A percentile compares a stretch with the other conserved stretches of the same genome.
These are phyloP conservation scores for Paramuricea clavata DNA, from an alignment of 92 coral and sea anemone species.

Conservation along the genomic window DNA sequence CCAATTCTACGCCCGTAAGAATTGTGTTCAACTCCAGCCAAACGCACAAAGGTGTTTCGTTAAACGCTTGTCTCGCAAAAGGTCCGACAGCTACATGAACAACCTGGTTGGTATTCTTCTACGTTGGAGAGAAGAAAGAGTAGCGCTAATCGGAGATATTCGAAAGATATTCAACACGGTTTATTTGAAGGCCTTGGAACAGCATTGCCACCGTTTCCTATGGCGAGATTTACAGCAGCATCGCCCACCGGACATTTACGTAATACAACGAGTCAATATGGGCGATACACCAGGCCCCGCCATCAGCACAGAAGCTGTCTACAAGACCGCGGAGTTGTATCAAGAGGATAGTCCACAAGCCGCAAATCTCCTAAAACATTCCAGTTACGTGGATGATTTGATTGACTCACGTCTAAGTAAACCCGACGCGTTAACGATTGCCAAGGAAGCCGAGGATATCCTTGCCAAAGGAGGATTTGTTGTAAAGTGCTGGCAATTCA, in stretches of 20 bases:
- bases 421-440: conserved; percentile 48
- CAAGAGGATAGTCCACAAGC: conserved; percentile 52
- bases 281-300: conserved; percentile 71
- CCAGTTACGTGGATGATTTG: conserved; percentile 74
- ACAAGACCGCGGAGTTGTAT: conserved; percentile 69
- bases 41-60: conserved; percentile 25
- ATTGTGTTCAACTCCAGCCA: too few species aligned
- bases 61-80: conserved; percentile 56
- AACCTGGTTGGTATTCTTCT: conserved; percentile 63
- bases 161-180: conserved; percentile 61
- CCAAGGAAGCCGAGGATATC: conserved; percentile 46
- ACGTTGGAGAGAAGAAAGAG: conserved; percentile 73
- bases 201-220: conserved; percentile 58
- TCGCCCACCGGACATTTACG: conserved; percentile 53
- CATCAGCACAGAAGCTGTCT: conserved; percentile 72
- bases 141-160: conserved; percentile 61
- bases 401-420: conserved; percentile 59
- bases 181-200: conserved; percentile 48
- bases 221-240: conserved; percentile 62
- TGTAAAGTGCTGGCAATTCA: conserved; percentile 37
- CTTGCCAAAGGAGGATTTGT: conserved; percentile 39
- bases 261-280: conserved; percentile 62
- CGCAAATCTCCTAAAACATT: conserved; percentile 55
- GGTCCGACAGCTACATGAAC: conserved; percentile 77
- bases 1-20: conserved; percentile 69